Conservation (phyloP, 2,888 invertebrate species). For the Phymatocera aterrima region DNA sequence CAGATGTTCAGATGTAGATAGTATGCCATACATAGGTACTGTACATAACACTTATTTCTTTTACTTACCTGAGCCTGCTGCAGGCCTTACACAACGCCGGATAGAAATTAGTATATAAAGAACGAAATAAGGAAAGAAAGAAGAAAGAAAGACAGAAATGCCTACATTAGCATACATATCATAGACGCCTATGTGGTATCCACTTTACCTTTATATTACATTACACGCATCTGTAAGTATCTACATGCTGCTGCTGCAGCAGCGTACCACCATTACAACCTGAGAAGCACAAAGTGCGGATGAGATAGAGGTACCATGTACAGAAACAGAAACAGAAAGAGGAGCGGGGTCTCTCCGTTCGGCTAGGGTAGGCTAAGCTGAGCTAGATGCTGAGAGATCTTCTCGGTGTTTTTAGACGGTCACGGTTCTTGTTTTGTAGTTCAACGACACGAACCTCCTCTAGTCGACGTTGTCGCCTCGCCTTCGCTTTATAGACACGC, state of each 20-base stretch:
- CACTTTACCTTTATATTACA: background rate
- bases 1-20: too few relatives aligned
- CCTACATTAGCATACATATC: background rate
- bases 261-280: background rate
- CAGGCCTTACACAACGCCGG: background rate
- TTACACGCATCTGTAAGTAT: too few relatives aligned
- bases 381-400: constrained; percentile 45
- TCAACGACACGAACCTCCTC: constrained; percentile 62
- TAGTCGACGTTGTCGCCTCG: constrained; percentile 43
- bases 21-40: too few relatives aligned
- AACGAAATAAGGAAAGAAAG: background rate
- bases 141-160: background rate
- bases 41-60: background rate
- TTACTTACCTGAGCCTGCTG: too few relatives aligned
- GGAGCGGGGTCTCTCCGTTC: constrained; percentile 35
- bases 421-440: constrained; percentile 60
- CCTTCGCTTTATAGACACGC: constrained; percentile 6
- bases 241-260: too few relatives aligned
- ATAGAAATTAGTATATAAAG: background rate
- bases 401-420: constrained; percentile 61
- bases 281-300: constrained; percentile 16
- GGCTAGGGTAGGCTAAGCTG: constrained; percentile 36
- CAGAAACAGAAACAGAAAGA: constrained; percentile 20
- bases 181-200: background rate
- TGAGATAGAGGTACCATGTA: background rate